Percentiles rank a stretch among this genome's conserved stretches.
phyloP scores from a whole-genome alignment of 2,113 vertebrate species.

The Centropus unirufus region DNA sequence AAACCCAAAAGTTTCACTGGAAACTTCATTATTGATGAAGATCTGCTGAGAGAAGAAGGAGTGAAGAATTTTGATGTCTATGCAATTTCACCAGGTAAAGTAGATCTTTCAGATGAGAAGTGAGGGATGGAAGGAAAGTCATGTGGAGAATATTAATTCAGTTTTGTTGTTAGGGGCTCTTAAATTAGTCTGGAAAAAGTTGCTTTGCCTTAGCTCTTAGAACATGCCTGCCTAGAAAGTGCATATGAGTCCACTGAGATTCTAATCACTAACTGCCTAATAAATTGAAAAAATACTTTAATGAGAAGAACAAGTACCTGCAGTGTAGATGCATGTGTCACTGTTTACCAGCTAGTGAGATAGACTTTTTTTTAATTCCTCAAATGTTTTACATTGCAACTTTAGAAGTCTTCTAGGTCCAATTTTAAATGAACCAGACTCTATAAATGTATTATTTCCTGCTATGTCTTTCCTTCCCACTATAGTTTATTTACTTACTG shows the following conservation, averaged over 20 bases:
- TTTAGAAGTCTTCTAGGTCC: not conserved
- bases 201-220: not conserved
- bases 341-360: not conserved
- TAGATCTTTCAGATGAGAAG: not conserved
- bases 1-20: constrained; percentile 88
- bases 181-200: not conserved
- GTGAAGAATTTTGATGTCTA: constrained; percentile 89
- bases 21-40: constrained; percentile 93
- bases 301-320: not conserved
- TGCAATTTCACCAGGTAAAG: constrained; percentile 89
- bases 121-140: not conserved
- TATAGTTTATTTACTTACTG: not conserved
- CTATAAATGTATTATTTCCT: not conserved
- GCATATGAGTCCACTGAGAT: not conserved
- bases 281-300: not conserved
- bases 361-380: not conserved
- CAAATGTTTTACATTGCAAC: not conserved
- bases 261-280: not conserved
- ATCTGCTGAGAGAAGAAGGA: constrained; percentile 86
- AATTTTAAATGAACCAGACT: not conserved
- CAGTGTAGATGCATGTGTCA: not conserved
- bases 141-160: not conserved
- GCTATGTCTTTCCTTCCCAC: not conserved
- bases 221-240: not conserved
- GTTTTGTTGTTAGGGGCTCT: not conserved